phyloP scores from a whole-genome alignment of 2,113 vertebrate species.

The Tachysurus fulvidraco region DNA sequence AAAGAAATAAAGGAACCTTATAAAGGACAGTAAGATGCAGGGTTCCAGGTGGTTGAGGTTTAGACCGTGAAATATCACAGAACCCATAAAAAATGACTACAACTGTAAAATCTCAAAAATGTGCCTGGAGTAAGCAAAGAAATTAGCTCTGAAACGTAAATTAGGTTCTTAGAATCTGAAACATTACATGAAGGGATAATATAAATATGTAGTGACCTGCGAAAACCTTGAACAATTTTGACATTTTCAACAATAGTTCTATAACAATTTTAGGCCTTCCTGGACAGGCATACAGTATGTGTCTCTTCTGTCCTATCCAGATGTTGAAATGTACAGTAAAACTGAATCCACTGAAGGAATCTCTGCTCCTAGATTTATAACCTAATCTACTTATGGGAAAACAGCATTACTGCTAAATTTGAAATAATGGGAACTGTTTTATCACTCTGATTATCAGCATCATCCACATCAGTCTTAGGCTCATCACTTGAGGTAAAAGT shows the following conservation, averaged over 20 bases:
- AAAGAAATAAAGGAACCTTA: conserved; percentile 63
- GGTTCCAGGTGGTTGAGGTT: conserved; percentile 7
- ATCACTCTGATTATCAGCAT: conserved; percentile 3
- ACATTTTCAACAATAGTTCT: not conserved
- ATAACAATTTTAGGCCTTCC: not conserved
- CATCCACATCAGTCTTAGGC: not conserved
- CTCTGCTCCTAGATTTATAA: not conserved
- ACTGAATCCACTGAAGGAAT: not conserved
- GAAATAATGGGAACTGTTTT: not conserved
- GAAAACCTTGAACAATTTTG: too few species aligned
- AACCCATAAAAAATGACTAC: not conserved
- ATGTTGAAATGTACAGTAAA: not conserved
- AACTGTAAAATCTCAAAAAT: not conserved
- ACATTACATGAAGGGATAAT: not conserved
- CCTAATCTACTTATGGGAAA: not conserved
- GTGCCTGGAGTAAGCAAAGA: not conserved
- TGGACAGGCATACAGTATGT: too few species aligned
- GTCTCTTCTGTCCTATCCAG: not conserved
- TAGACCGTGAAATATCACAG: not conserved
- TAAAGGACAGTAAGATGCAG: conserved; percentile 61
- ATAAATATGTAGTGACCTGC: not conserved
- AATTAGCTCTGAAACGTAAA: too few species aligned
- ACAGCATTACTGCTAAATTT: not conserved
- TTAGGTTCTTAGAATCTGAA: not conserved
- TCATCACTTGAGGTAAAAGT: not conserved